phyloP scores from a whole-genome alignment of 2,888 invertebrate species.

The Pheosia gnoma region DNA sequence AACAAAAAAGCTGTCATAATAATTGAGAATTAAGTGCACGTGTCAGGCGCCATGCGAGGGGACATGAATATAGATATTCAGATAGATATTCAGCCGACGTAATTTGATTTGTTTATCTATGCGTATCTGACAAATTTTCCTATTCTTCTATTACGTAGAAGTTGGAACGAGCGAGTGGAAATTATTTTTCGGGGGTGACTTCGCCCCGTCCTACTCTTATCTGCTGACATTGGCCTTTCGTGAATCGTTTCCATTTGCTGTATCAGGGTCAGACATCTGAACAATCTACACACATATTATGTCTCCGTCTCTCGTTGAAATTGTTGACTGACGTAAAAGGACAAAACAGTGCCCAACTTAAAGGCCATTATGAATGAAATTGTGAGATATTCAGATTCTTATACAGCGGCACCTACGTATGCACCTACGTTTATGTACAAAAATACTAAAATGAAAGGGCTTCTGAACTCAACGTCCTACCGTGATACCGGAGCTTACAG shows the following conservation, averaged over 20 bases:
- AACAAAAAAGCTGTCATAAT: neutral
- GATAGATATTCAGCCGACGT: too few relatives aligned
- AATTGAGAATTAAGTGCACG: too few relatives aligned
- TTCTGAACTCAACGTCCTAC: conserved; percentile 19
- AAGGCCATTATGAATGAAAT: neutral
- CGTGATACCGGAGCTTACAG: conserved; percentile 7
- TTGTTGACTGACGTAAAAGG: conserved; percentile 13
- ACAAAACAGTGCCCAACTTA: conserved; percentile 2
- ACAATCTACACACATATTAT: conserved; percentile 15
- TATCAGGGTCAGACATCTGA: conserved; percentile 32
- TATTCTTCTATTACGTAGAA: neutral
- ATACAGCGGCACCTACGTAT: too few relatives aligned
- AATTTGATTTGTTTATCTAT: too few relatives aligned
- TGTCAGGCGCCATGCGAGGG: too few relatives aligned
- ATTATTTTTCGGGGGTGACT: neutral
- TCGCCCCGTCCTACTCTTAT: neutral
- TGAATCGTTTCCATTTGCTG: conserved; percentile 29
- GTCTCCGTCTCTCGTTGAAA: conserved; percentile 7
- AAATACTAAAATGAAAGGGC: conserved; percentile 21
- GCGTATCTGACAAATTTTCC: too few relatives aligned
- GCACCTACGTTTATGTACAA: too few relatives aligned
- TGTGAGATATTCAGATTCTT: too few relatives aligned
- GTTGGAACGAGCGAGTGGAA: neutral
- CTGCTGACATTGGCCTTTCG: conserved; percentile 25
- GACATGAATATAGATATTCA: too few relatives aligned